A percentile compares a stretch with the other conserved stretches of the same genome.
phyloP scores from a whole-genome alignment of 2,797 vertebrate genomes.

The Tapirus indicus region DNA sequence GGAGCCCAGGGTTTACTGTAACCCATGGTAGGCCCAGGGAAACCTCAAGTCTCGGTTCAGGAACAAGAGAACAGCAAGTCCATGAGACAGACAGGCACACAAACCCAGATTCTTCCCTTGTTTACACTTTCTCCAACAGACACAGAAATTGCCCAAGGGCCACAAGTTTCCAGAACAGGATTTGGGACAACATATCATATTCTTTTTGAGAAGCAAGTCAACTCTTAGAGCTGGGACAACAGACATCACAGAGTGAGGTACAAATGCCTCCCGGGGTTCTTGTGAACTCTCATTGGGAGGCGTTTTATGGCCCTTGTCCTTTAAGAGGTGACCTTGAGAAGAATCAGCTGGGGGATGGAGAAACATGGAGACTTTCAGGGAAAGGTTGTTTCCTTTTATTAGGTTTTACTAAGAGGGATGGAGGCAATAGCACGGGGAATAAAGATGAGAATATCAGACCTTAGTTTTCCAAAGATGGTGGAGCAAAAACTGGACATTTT shows the following conservation, averaged over 20 bases:
- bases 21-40: neutral
- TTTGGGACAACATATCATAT: neutral
- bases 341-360: neutral
- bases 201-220: neutral
- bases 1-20: neutral
- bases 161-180: neutral
- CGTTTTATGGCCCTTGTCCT: neutral
- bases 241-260: neutral
- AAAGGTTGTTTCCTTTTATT: neutral
- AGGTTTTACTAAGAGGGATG: neutral
- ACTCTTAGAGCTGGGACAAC: neutral
- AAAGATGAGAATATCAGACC: neutral
- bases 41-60: neutral
- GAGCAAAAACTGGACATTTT: neutral
- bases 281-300: neutral
- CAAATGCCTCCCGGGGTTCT: neutral
- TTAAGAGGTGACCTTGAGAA: neutral
- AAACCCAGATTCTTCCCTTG: neutral
- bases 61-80: neutral
- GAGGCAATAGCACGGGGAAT: neutral
- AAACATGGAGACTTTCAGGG: neutral
- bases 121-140: neutral
- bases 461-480: neutral
- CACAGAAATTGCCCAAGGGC: neutral
- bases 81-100: neutral